phyloP scores from a whole-genome alignment of 2,888 invertebrate species.

The Mamestra brassicae region DNA sequence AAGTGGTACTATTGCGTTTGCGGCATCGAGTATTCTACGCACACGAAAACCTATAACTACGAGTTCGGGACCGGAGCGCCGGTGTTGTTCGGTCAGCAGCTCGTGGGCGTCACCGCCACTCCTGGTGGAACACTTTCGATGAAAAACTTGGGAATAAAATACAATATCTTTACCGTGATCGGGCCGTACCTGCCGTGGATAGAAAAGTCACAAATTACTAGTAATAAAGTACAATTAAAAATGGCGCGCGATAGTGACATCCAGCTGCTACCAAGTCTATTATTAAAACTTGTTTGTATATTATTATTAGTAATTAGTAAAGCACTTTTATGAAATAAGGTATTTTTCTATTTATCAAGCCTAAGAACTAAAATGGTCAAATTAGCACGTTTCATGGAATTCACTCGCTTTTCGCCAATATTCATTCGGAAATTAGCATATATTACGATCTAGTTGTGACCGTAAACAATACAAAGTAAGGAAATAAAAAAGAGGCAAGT shows the following conservation, averaged over 20 bases:
- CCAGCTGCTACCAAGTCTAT: conserved; percentile 15
- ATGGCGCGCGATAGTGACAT: conserved; percentile 19
- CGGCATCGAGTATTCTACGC: conserved; percentile 73
- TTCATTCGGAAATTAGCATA: conserved; percentile 77
- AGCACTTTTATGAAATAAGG: conserved; percentile 60
- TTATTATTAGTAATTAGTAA: conserved; percentile 68
- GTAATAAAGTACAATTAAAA: conserved; percentile 18
- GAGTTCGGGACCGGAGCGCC: conserved; percentile 82
- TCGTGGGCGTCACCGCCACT: conserved; percentile 77
- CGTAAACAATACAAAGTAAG: conserved; percentile 34
- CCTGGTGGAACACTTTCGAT: conserved; percentile 71
- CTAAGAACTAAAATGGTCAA: conserved; percentile 26
- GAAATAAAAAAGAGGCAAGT: conserved; percentile 43
- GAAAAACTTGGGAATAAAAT: conserved; percentile 64
- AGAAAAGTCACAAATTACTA: conserved; percentile 64
- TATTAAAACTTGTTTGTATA: conserved; percentile 54
- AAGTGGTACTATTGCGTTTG: conserved; percentile 84
- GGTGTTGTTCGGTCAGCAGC: conserved; percentile 69
- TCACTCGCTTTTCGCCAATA: conserved; percentile 69
- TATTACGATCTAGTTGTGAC: conserved; percentile 55
- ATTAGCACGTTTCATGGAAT: conserved; percentile 53
- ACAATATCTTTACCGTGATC: conserved; percentile 81
- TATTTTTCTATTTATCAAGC: conserved; percentile 46
- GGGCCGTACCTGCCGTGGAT: conserved; percentile 82
- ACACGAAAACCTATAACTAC: conserved; percentile 65